phyloP scores from a whole-genome alignment of 2,113 vertebrate genomes.

The Donacobius atricapilla region DNA sequence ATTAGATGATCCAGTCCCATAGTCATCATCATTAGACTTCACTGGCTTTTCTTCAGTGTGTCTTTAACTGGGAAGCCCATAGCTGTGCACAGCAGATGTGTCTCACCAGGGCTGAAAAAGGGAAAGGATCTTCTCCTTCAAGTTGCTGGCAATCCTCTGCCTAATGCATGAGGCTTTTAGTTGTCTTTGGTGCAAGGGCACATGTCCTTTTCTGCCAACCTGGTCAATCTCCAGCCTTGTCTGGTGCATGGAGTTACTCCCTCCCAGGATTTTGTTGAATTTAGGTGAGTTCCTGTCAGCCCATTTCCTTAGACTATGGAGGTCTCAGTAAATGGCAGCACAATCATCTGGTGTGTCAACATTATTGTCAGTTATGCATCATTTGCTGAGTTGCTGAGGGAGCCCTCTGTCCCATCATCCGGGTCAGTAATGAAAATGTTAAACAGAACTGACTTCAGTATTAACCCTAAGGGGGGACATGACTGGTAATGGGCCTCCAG shows the following conservation, averaged over 20 bases:
- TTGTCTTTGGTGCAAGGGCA: background rate
- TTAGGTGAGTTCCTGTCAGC: background rate
- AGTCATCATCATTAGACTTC: background rate
- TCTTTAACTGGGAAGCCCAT: background rate
- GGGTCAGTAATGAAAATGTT: background rate
- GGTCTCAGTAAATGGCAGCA: background rate
- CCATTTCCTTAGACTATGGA: background rate
- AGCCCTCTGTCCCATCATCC: background rate
- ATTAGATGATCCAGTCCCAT: background rate
- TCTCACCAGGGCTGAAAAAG: background rate
- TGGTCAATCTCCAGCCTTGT: background rate
- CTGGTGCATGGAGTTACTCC: background rate
- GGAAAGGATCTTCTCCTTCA: background rate
- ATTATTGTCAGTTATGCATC: background rate
- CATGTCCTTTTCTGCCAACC: background rate
- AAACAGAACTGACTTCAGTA: background rate
- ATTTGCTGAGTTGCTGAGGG: background rate
- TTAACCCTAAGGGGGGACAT: background rate
- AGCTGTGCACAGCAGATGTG: background rate
- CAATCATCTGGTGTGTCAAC: background rate
- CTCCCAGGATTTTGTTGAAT: background rate
- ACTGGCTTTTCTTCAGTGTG: background rate
- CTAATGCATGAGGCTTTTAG: background rate
- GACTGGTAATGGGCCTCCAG: background rate
- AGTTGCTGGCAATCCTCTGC: background rate